Evolutionary conservation across 1,140 invertebrate species (phyloP), one percentile per base, ranked within the genome.

Genomic region (Theocolax elegans): DNA sequence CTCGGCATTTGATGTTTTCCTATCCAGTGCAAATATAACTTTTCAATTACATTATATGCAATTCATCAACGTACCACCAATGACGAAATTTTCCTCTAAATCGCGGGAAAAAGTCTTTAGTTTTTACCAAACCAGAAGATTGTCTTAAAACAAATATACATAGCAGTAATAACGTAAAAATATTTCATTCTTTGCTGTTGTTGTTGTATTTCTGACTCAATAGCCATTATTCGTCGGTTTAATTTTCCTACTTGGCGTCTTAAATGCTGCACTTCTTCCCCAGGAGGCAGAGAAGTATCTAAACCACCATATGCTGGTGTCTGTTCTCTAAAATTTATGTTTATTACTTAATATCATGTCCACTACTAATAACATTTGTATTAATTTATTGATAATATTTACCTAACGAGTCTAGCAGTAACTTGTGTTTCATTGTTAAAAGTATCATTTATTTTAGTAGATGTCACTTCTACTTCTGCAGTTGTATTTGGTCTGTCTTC

Each of bases 81-180:
- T 51, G 31, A 51, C 42, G n/a, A 63, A 23, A 70, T 63, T 51
- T 56, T 38, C 27, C 10, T 25, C 8, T 6, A 46, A 46, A 2
- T 17, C 23, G 29, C 35, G 21, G 31, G 10, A 46, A 6, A 8
- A 4, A 31, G 1, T 35, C 13, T 3, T 75, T 79, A 86, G 58
- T 86, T 85, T 83, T 91, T 89, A 83, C 92, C 93, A 67, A 95
- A 84, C 94, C 94, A 96, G 71, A 93, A 88, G 70, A 96, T 90
- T 66, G 93, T 90, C 89, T 95, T 96, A 64, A 95, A 87, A 74
- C 95, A 85, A 79, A 96, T 90, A 81, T 96, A 97, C 12, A 93
- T 90, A 76, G 95, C 86, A 17, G 94, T 93, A 72, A 94, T 83
- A 67, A 91, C 91, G 81, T 93, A 94, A 73, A 95, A 85, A 76